phyloP scores from a whole-genome alignment of 1,140 invertebrate genomes.

The Heliconius melpomene region DNA sequence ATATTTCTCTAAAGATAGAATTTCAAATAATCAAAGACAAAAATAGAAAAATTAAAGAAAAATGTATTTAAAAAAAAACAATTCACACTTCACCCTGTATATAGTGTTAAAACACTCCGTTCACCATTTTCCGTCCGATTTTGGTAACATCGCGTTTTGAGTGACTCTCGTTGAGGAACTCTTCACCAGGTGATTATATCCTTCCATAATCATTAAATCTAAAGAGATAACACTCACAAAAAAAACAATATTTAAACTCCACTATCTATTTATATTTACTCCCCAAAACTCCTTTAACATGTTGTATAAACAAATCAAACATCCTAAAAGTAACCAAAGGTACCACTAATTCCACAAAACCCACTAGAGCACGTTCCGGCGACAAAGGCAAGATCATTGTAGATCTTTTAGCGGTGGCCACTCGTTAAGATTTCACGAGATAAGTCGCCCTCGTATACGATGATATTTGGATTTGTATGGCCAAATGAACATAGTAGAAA shows the following conservation, averaged over 20 bases:
- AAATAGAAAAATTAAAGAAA: too few species aligned
- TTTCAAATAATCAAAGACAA: too few species aligned
- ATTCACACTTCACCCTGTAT: neutral
- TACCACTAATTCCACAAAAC: conserved; percentile 16
- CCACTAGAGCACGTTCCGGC: conserved; percentile 38
- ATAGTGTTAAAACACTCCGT: neutral
- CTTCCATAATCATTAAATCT: neutral
- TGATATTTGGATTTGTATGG: neutral
- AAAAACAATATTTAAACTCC: too few species aligned
- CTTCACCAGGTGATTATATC: neutral
- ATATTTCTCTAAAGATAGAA: too few species aligned
- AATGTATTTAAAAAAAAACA: too few species aligned
- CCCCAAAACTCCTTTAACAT: neutral
- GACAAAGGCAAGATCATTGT: conserved; percentile 26
- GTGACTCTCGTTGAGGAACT: too few species aligned
- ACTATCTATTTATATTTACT: neutral
- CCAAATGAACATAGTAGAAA: conserved; percentile 16
- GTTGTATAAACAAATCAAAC: conserved; percentile 22
- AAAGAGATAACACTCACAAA: too few species aligned
- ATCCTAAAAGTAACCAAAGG: conserved; percentile 17
- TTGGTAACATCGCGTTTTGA: too few species aligned
- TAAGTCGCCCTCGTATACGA: conserved; percentile 25
- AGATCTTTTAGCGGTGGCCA: conserved; percentile 32
- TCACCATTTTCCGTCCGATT: neutral
- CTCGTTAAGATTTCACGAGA: conserved; percentile 34